A percentile compares a stretch with the other conserved stretches of the same genome.
phyloP scores from a whole-genome alignment of 2,797 vertebrate genomes.

The Typhlichthys subterraneus region DNA sequence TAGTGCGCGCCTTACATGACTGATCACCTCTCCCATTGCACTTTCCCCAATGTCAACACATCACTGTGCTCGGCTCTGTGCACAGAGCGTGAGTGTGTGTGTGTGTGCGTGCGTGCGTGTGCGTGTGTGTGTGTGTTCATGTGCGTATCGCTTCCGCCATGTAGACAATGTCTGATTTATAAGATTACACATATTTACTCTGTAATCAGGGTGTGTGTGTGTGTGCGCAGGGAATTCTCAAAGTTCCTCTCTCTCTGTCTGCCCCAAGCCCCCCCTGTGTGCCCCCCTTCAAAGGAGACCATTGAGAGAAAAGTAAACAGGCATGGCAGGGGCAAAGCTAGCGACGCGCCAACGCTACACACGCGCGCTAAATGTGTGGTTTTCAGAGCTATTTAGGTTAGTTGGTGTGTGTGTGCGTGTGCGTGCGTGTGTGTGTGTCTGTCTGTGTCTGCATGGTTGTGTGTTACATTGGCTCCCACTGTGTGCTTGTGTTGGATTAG shows the following conservation, averaged over 20 bases:
- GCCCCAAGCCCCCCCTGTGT: slow-evolving; percentile 15
- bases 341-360: slow-evolving; percentile 9
- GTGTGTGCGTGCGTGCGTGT: slow-evolving; percentile 2
- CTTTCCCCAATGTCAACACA: slow-evolving; percentile 70
- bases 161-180: slow-evolving; percentile 74
- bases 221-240: slow-evolving; percentile 68
- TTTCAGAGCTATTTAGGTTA: slow-evolving; percentile 24
- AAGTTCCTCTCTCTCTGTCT: slow-evolving; percentile 40
- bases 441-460: slow-evolving; percentile 2
- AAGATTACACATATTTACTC: slow-evolving; percentile 73
- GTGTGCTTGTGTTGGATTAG: slow-evolving; percentile 37
- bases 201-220: slow-evolving; percentile 59
- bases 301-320: slow-evolving; percentile 79
- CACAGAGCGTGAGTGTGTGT: slow-evolving; percentile 21
- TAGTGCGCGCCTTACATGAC: slow-evolving; percentile 37
- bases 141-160: slow-evolving; percentile 31
- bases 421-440: slow-evolving; percentile 1
- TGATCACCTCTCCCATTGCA: slow-evolving; percentile 57
- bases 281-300: slow-evolving; percentile 70
- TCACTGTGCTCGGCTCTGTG: slow-evolving; percentile 10
- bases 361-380: slow-evolving; percentile 17
- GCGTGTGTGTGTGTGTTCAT: slow-evolving; percentile 2
- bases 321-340: slow-evolving; percentile 48
- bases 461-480: slow-evolving; percentile 28
- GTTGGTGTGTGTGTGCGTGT: slow-evolving; percentile 1